Percentiles rank a stretch among this genome's conserved stretches.
These are phyloP conservation scores for Phoebastria nigripes DNA, from an alignment of 2,797 vertebrate species.

Conservation along the genomic window DNA sequence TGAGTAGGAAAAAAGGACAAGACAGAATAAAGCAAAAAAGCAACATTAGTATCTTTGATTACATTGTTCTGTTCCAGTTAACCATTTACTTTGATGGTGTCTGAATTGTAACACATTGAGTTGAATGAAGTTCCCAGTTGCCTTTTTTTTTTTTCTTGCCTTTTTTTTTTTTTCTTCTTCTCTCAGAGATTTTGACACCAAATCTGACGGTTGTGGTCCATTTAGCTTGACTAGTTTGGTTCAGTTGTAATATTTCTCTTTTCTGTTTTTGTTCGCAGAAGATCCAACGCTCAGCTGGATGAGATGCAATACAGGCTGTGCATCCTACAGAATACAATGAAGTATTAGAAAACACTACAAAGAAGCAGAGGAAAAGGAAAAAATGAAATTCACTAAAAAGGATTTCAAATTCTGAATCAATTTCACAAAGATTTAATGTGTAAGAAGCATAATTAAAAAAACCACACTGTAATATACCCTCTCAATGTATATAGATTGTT, in stretches of 20 bases:
- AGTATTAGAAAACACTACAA: background rate
- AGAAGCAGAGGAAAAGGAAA: background rate
- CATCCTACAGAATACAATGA: background rate
- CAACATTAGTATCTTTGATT: background rate
- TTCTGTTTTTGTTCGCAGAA: slow-evolving; percentile 1
- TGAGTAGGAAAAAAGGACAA: slow-evolving; percentile 16
- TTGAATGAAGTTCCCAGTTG: background rate
- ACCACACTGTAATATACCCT: background rate
- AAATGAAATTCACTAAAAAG: background rate
- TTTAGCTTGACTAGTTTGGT: background rate
- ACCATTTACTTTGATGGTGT: slow-evolving; percentile 22
- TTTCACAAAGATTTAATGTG: background rate
- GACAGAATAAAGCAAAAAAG: background rate
- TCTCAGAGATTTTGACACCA: background rate
- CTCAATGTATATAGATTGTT: background rate
- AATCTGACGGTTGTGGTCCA: background rate
- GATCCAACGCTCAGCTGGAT: background rate
- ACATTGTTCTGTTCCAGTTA: slow-evolving; percentile 18
- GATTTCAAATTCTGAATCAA: background rate
- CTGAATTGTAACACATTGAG: background rate
- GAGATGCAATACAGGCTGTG: background rate
- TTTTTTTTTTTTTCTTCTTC: background rate
- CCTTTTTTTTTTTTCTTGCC: background rate
- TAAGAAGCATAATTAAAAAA: background rate
- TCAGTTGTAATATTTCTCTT: slow-evolving; percentile 15